Percentiles rank a stretch among this genome's conserved stretches.
These are phyloP conservation scores for Amblyjoppa proteus DNA, from an alignment of 2,888 invertebrate species.

Conservation along the genomic window DNA sequence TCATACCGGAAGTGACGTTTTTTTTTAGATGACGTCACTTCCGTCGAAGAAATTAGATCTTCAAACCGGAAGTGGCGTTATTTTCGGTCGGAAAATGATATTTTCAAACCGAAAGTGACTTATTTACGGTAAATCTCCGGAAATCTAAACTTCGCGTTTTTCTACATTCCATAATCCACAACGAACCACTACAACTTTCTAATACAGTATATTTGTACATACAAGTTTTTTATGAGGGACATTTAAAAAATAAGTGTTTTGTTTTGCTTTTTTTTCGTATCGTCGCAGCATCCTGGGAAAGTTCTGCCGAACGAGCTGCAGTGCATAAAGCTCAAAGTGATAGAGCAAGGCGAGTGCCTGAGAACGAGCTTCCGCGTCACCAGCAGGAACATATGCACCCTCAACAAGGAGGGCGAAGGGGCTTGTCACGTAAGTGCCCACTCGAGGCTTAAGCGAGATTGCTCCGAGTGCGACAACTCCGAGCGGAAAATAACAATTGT, in stretches of 20 bases:
- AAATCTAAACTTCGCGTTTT: no score
- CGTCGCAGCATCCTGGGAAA: constrained; percentile 86
- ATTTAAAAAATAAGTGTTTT: neutral
- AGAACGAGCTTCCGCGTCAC: constrained; percentile 85
- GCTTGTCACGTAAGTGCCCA: constrained; percentile 87
- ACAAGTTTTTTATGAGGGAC: no score
- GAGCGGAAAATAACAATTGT: constrained; percentile 30
- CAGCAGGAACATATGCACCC: constrained; percentile 87
- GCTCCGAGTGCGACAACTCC: constrained; percentile 26
- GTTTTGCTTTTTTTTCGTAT: constrained; percentile 2
- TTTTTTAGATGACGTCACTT: no score
- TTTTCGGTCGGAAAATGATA: no score
- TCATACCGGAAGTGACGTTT: no score
- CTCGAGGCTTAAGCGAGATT: constrained; percentile 39
- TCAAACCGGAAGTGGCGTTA: no score
- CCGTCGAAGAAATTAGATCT: no score
- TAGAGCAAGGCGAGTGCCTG: constrained; percentile 85
- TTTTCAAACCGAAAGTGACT: no score
- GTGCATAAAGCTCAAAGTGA: constrained; percentile 86
- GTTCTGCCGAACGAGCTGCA: constrained; percentile 86
- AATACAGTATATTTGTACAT: no score
- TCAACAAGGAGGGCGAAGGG: constrained; percentile 87
- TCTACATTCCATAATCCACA: no score
- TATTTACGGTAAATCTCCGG: no score
- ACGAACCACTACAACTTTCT: no score